Evolutionary conservation across 2,113 vertebrate genomes (phyloP).

Genomic region (Crotalus viridis): DNA sequence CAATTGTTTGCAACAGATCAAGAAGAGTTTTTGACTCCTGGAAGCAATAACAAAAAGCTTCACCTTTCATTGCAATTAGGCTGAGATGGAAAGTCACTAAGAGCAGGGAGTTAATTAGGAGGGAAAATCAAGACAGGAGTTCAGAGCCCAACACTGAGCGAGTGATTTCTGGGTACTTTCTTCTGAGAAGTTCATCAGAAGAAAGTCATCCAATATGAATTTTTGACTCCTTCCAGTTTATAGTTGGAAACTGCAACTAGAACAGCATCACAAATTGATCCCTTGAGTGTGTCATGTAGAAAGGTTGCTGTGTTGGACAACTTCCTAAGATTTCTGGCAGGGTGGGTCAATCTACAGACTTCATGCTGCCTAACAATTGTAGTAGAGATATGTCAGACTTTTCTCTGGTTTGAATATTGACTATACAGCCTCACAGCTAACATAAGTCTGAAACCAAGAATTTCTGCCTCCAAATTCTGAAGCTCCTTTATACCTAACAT

Average conservation of each 20-base stretch:
- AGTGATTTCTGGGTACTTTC: not conserved
- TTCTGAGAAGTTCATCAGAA: not conserved
- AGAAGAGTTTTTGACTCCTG: not conserved
- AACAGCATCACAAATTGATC: not conserved
- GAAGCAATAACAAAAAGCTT: not conserved
- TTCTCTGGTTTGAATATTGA: not conserved
- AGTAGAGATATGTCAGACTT: not conserved
- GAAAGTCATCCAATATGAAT: not conserved
- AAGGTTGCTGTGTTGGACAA: not conserved
- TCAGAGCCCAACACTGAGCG: not conserved
- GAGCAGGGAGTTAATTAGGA: not conserved
- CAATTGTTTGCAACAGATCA: not conserved
- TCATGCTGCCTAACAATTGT: not conserved
- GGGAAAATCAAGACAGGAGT: not conserved
- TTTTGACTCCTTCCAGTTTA: not conserved
- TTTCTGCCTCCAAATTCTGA: not conserved
- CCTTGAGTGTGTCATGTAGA: not conserved
- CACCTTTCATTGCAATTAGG: not conserved
- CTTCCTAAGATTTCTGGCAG: not conserved
- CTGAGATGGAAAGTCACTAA: not conserved
- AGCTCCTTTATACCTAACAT: not conserved
- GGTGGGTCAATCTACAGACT: not conserved
- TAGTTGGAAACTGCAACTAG: not conserved
- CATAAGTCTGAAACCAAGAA: not conserved
- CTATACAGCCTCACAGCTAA: too few relatives aligned